A percentile compares a stretch with the other conserved stretches of the same genome.
These are phyloP conservation scores for Caenorhabditis macrosperma DNA, from an alignment of 2,888 invertebrate genomes.

Conservation along the genomic window DNA sequence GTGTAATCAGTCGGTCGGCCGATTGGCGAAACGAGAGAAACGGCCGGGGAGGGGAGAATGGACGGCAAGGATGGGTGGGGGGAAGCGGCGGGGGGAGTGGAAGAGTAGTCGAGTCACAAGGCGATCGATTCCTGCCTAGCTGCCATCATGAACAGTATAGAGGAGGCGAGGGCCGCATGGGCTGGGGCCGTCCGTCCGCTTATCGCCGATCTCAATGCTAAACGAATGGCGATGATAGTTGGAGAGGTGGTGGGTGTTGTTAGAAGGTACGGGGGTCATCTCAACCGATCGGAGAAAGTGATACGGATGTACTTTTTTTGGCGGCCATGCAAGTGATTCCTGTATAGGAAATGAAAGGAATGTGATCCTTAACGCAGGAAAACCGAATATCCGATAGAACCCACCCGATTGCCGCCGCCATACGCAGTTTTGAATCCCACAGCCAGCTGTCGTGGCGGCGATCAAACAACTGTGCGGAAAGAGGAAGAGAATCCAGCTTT, in stretches of 20 bases:
- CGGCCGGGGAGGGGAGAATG: not conserved
- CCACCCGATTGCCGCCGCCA: no score
- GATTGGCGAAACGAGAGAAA: not conserved
- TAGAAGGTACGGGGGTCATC: not conserved
- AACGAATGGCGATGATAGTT: not conserved
- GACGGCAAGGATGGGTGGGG: not conserved
- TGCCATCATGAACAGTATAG: no score
- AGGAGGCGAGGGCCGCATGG: no score
- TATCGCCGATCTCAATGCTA: no score
- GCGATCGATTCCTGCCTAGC: no score
- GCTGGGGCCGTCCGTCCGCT: no score
- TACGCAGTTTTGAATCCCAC: no score
- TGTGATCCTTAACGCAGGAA: no score
- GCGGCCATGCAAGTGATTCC: not conserved
- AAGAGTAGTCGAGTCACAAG: no score
- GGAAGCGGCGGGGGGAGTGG: not conserved
- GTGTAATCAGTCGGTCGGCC: not conserved
- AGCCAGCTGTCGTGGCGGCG: not conserved
- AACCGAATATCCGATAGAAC: no score
- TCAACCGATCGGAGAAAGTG: not conserved
- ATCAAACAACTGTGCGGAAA: not conserved
- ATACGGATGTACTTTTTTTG: not conserved
- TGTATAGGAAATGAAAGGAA: not conserved
- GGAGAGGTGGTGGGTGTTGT: not conserved
- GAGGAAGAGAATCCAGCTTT: no score